phyloP scores from a whole-genome alignment of 2,888 invertebrate species.

The Epiblema foenella region DNA sequence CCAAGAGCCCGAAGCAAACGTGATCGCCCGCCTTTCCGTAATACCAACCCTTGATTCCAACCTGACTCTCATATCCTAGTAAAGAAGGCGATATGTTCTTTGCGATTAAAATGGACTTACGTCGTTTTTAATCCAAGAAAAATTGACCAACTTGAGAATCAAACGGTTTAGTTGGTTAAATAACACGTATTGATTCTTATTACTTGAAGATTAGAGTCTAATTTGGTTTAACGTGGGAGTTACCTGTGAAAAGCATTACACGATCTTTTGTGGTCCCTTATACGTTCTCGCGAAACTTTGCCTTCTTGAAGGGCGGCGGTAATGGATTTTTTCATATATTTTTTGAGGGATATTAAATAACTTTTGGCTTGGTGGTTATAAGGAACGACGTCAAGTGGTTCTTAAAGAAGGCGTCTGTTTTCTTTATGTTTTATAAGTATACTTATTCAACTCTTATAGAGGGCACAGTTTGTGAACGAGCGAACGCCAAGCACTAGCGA shows the following conservation, averaged over 20 bases:
- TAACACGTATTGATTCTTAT: constrained; percentile 3
- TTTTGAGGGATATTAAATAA: constrained; percentile 34
- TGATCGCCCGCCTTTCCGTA: not conserved
- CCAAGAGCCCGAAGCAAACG: not conserved
- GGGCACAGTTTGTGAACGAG: no score
- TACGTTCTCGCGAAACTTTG: constrained; percentile 23
- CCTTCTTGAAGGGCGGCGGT: constrained; percentile 23
- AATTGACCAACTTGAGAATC: constrained; percentile 4
- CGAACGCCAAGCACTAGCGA: no score
- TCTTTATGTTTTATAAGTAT: no score
- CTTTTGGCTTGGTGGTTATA: constrained; percentile 24
- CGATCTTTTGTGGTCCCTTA: constrained; percentile 14
- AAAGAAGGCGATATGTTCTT: no score
- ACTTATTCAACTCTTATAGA: no score
- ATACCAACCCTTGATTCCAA: no score
- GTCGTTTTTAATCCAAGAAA: not conserved
- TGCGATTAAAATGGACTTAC: not conserved
- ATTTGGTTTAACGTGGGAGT: not conserved
- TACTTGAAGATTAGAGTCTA: not conserved
- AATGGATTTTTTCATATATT: constrained; percentile 37
- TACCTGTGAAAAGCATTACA: constrained; percentile 14
- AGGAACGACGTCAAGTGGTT: constrained; percentile 1
- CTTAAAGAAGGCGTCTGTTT: not conserved
- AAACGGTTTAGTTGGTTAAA: not conserved
- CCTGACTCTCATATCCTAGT: not conserved